Percentiles rank a stretch among this genome's conserved stretches.
Conservation (phyloP, 1,140 invertebrate species). For the Gonioctena quinquepunctata region DNA sequence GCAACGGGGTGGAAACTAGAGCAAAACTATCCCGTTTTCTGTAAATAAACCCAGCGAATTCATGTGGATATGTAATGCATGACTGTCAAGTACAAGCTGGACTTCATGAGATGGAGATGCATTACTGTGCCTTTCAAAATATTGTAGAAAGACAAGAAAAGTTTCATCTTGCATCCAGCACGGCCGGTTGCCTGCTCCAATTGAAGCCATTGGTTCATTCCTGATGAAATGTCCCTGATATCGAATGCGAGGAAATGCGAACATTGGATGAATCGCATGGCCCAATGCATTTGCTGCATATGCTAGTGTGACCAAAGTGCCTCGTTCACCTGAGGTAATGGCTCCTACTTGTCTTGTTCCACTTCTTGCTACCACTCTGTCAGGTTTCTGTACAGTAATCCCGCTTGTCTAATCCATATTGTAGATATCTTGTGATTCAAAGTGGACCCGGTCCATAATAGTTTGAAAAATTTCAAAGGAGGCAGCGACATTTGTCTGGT, state of each 20-base stretch:
- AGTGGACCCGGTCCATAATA: conserved; percentile 47
- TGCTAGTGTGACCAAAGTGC: conserved; percentile 54
- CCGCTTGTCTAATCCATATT: conserved; percentile 58
- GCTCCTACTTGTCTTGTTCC: conserved; percentile 56
- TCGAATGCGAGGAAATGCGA: not conserved
- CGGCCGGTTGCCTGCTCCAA: conserved; percentile 51
- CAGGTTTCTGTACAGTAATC: conserved; percentile 57
- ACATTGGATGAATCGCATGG: conserved; percentile 39
- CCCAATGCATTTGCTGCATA: conserved; percentile 46
- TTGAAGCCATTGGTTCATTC: conserved; percentile 53
- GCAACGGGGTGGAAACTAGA: conserved; percentile 40
- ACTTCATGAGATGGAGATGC: conserved; percentile 50
- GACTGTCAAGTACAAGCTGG: conserved; percentile 20
- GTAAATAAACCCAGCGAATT: conserved; percentile 43
- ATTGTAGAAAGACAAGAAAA: conserved; percentile 49
- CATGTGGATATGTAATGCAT: conserved; percentile 46
- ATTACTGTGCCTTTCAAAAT: conserved; percentile 49
- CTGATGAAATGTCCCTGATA: conserved; percentile 54
- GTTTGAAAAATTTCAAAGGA: conserved; percentile 50
- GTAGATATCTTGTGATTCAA: conserved; percentile 51
- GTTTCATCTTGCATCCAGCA: conserved; percentile 54
- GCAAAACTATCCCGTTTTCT: conserved; percentile 45
- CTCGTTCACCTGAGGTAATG: conserved; percentile 57
- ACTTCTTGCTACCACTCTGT: conserved; percentile 48
- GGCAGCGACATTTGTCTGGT: conserved; percentile 52